Percentiles rank a stretch among this genome's conserved stretches.
Evolutionary conservation across 2,113 vertebrate species (phyloP).

Genomic region (Mesocricetus auratus): DNA sequence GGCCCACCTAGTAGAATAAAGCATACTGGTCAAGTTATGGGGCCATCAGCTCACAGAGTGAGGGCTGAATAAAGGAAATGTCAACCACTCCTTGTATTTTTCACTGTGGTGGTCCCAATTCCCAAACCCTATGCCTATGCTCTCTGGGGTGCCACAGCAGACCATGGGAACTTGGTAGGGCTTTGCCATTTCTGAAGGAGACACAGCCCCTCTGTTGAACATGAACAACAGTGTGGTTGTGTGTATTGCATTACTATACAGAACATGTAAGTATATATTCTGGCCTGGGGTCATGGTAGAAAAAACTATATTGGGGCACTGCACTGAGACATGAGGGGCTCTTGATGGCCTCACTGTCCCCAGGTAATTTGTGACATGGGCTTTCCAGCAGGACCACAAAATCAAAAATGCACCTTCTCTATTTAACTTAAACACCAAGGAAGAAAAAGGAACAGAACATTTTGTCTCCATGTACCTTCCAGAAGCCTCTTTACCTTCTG

Average conservation of each 20-base stretch:
- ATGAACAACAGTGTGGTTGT: neutral
- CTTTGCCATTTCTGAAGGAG: neutral
- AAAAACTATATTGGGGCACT: neutral
- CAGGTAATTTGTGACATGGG: neutral
- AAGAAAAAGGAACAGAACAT: neutral
- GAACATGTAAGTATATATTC: neutral
- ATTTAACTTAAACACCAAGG: neutral
- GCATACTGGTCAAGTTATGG: neutral
- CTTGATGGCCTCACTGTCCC: neutral
- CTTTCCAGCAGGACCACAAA: neutral
- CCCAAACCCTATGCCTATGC: neutral
- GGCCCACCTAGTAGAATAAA: neutral
- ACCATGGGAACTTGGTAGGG: no score
- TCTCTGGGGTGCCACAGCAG: neutral
- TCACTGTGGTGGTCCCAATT: neutral
- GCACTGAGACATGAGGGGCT: neutral
- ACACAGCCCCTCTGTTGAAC: neutral
- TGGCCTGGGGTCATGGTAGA: neutral
- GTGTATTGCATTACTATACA: neutral
- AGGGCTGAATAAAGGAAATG: neutral
- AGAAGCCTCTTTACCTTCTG: neutral
- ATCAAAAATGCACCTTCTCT: neutral
- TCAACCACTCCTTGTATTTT: neutral
- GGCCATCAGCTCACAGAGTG: neutral
- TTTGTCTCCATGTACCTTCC: neutral